A percentile compares a stretch with the other conserved stretches of the same genome.
phyloP scores from a whole-genome alignment of 1,140 invertebrate genomes.

The Trissolcus basalis region DNA sequence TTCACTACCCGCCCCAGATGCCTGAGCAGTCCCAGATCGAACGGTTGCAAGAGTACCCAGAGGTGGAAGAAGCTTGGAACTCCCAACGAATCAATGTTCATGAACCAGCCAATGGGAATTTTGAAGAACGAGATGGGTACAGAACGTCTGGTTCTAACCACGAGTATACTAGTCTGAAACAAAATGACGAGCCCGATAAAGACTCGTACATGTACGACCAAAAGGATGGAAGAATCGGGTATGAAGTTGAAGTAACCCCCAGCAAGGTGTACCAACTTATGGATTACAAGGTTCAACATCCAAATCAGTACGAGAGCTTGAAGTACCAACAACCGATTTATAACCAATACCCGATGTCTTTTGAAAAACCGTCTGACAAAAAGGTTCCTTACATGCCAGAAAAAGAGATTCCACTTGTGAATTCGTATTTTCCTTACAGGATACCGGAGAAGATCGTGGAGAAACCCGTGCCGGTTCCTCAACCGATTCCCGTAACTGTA shows the following conservation, averaged over 20 bases:
- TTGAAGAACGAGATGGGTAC: slow-evolving; percentile 25
- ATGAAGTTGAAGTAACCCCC: too few relatives aligned
- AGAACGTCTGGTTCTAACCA: slow-evolving; percentile 1
- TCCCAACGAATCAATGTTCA: slow-evolving; percentile 35
- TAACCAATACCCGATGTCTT: slow-evolving; percentile 32
- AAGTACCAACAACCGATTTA: too few relatives aligned
- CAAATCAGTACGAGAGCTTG: neutral
- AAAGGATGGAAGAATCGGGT: slow-evolving; percentile 14
- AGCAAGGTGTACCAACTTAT: neutral
- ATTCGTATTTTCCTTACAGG: slow-evolving; percentile 57
- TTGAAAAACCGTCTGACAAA: slow-evolving; percentile 73
- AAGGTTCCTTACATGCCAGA: slow-evolving; percentile 50
- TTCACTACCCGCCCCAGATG: slow-evolving; percentile 66
- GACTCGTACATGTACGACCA: slow-evolving; percentile 6
- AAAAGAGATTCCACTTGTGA: neutral
- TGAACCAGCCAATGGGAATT: slow-evolving; percentile 8
- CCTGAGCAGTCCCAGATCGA: slow-evolving; percentile 37
- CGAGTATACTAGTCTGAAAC: slow-evolving; percentile 16
- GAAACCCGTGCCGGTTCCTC: slow-evolving; percentile 76
- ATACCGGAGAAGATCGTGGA: slow-evolving; percentile 69
- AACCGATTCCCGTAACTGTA: slow-evolving; percentile 74
- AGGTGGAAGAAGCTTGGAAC: slow-evolving; percentile 32
- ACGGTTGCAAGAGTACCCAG: slow-evolving; percentile 15
- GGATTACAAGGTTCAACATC: neutral
- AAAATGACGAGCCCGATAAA: slow-evolving; percentile 11